These are phyloP conservation scores for human (Homo sapiens) DNA, from an alignment of 2,113 vertebrate genomes.

Conservation along the genomic window DNA sequence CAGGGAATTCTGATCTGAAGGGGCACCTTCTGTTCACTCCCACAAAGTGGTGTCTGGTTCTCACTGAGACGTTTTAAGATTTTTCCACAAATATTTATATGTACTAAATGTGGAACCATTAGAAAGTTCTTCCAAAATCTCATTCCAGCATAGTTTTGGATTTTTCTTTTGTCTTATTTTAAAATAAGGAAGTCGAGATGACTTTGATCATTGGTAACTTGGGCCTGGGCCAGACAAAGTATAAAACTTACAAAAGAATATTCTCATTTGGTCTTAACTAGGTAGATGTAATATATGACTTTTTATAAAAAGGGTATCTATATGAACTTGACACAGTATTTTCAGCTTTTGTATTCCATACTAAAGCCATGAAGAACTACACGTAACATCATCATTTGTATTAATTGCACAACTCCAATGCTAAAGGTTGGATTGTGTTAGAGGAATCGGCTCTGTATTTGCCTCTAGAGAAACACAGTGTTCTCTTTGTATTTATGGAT, in stretches of 20 bases:
- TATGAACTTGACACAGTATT: conserved; percentile 95
- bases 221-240: conserved; percentile 75
- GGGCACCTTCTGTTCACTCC: neutral
- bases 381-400: conserved; percentile 89
- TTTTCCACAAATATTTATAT: conserved; percentile 71
- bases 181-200: conserved; percentile 67
- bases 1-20: conserved; percentile 15
- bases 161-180: conserved; percentile 65
- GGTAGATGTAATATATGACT: conserved; percentile 87
- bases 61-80: neutral
- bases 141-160: conserved; percentile 74
- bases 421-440: conserved; percentile 81
- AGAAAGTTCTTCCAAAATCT: conserved; percentile 71
- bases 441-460: conserved; percentile 78
- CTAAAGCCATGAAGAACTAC: conserved; percentile 88
- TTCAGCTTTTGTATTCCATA: conserved; percentile 89
- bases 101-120: conserved; percentile 66
- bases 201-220: conserved; percentile 66
- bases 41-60: conserved; percentile 35
- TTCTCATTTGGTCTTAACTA: conserved; percentile 74
- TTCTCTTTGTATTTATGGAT: conserved; percentile 84
- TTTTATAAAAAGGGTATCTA: conserved; percentile 92
- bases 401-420: conserved; percentile 82
- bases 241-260: conserved; percentile 79
- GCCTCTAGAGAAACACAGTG: conserved; percentile 70